Percentiles rank a stretch among this genome's conserved stretches.
phyloP scores from a whole-genome alignment of 2,888 invertebrate genomes.

The Lochmaea capreae region DNA sequence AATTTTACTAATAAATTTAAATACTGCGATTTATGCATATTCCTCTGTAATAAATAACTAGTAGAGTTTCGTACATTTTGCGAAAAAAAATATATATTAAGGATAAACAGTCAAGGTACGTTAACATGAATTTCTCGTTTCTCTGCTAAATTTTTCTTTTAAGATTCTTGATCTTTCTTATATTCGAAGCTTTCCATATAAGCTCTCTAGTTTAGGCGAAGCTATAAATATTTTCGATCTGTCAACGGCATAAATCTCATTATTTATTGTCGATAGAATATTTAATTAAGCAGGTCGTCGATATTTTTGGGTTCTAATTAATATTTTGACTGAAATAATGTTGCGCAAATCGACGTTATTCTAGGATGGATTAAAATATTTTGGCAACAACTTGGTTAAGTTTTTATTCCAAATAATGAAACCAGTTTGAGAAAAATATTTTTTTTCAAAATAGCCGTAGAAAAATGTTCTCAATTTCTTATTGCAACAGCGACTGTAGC shows the following conservation, averaged over 20 bases:
- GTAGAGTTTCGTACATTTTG: slow-evolving; percentile 39
- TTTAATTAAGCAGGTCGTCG: background rate
- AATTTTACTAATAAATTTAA: slow-evolving; percentile 11
- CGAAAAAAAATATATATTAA: slow-evolving; percentile 20
- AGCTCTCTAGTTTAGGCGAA: slow-evolving; percentile 46
- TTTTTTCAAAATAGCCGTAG: no score
- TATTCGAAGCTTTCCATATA: slow-evolving; percentile 38
- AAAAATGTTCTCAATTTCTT: no score
- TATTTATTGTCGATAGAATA: background rate
- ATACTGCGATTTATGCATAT: slow-evolving; percentile 29
- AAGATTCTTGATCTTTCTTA: slow-evolving; percentile 39
- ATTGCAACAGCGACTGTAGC: no score
- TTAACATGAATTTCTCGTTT: slow-evolving; percentile 39
- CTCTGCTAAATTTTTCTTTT: slow-evolving; percentile 42
- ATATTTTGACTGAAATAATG: background rate
- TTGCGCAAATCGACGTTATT: no score
- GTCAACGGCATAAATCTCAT: slow-evolving; percentile 25
- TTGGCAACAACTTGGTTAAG: no score
- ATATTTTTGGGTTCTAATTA: background rate
- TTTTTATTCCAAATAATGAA: no score
- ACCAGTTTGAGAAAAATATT: no score
- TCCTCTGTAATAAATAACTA: slow-evolving; percentile 38
- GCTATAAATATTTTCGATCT: slow-evolving; percentile 34
- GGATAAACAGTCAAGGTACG: slow-evolving; percentile 41
- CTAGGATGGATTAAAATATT: no score